A percentile compares a stretch with the other conserved stretches of the same genome.
Conservation (phyloP, 2,113 vertebrate species). For the Pholis gunnellus region DNA sequence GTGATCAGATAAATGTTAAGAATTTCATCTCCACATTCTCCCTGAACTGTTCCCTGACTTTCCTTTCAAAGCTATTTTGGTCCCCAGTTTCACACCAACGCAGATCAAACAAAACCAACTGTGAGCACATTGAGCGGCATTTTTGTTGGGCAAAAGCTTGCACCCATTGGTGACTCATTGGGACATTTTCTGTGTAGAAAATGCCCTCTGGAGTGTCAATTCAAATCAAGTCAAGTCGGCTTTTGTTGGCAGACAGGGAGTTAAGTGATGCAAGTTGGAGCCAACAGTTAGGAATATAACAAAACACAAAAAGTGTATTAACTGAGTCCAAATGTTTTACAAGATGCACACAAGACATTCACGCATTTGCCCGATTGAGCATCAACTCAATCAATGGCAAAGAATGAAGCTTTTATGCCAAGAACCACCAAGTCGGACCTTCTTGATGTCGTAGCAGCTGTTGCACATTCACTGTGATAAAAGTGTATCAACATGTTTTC, state of each 20-base stretch:
- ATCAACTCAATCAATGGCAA: background rate
- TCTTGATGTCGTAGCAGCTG: background rate
- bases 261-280: background rate
- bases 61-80: background rate
- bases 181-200: constrained; percentile 26
- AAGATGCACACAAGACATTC: background rate
- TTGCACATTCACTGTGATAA: background rate
- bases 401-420: background rate
- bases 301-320: background rate
- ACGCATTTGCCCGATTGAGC: background rate
- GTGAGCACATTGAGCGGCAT: constrained; percentile 28
- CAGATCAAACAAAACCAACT: constrained; percentile 15
- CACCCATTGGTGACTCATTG: constrained; percentile 22
- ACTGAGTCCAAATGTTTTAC: background rate
- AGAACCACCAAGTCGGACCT: background rate
- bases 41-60: background rate
- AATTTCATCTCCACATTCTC: constrained; percentile 4
- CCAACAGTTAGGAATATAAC: background rate
- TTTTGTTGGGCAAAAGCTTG: constrained; percentile 25
- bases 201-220: constrained; percentile 30
- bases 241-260: background rate
- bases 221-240: constrained; percentile 20
- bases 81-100: constrained; percentile 4
- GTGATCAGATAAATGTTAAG: background rate
- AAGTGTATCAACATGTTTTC: background rate